Evolutionary conservation across 2,888 invertebrate species (phyloP).

Genomic region (Calliopum simillimum): DNA sequence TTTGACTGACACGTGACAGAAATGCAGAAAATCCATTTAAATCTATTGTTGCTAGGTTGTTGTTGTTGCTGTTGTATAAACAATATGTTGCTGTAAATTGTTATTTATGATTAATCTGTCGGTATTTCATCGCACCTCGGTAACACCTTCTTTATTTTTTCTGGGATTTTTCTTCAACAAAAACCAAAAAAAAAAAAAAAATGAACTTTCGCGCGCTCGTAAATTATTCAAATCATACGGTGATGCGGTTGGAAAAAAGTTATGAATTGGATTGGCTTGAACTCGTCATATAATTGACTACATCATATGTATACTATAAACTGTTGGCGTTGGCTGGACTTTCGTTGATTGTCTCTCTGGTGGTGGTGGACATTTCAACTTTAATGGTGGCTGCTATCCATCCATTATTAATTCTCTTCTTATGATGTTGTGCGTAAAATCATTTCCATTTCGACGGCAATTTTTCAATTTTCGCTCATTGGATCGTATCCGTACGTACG

Average conservation of each 20-base stretch:
- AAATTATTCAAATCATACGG: conserved; percentile 35
- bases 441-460: conserved; percentile 44
- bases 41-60: conserved; percentile 29
- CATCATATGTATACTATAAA: too few species aligned
- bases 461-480: conserved; percentile 43
- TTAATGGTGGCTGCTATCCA: too few species aligned
- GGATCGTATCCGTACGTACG: not conserved
- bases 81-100: conserved; percentile 42
- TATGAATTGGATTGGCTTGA: conserved; percentile 1
- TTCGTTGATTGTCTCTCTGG: too few species aligned
- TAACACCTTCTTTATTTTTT: conserved; percentile 25
- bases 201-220: conserved; percentile 14
- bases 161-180: not conserved
- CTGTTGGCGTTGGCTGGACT: too few species aligned
- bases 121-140: conserved; percentile 40
- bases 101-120: conserved; percentile 49
- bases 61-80: conserved; percentile 26
- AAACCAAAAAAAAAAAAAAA: not conserved
- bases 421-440: conserved; percentile 42
- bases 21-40: conserved; percentile 25
- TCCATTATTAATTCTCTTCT: conserved; percentile 32
- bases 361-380: conserved; percentile 20
- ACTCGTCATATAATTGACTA: not conserved
- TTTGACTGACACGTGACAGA: conserved; percentile 25
- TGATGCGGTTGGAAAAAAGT: not conserved